Conservation (phyloP, 2,888 invertebrate species). For the Limnephilus lunatus region DNA sequence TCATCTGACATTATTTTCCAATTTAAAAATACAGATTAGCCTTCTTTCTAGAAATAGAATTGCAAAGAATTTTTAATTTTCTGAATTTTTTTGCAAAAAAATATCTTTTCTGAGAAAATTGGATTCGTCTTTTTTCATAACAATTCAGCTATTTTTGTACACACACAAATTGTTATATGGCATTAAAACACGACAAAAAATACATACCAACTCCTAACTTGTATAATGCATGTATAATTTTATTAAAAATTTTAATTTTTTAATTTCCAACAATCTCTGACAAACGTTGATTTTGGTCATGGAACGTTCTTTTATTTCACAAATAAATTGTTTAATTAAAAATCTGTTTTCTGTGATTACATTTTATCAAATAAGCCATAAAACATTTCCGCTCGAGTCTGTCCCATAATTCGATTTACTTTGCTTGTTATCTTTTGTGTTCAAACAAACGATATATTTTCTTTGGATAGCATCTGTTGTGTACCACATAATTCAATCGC, state of each 20-base stretch:
- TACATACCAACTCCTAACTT: not conserved
- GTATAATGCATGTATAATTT: no score
- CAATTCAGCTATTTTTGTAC: not conserved
- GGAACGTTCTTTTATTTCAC: not conserved
- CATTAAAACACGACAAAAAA: not conserved
- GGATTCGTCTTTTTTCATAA: not conserved
- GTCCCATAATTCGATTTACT: slow-evolving; percentile 47
- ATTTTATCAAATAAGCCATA: slow-evolving; percentile 42
- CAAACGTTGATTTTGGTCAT: not conserved
- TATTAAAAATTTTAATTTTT: not conserved
- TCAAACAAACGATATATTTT: slow-evolving; percentile 43
- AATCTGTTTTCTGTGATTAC: not conserved
- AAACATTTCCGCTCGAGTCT: slow-evolving; percentile 41
- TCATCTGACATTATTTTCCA: not conserved
- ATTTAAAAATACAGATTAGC: slow-evolving; percentile 5
- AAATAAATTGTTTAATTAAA: not conserved
- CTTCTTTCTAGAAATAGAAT: not conserved
- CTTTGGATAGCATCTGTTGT: slow-evolving; percentile 41
- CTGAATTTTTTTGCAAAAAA: not conserved
- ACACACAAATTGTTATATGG: not conserved
- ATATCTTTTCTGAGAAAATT: not conserved
- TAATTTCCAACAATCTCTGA: not conserved
- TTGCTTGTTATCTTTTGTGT: slow-evolving; percentile 46
- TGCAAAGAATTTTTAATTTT: not conserved
- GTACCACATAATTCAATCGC: slow-evolving; percentile 32